Conservation (phyloP, 2,888 invertebrate species). For the Morinoia aosen region DNA sequence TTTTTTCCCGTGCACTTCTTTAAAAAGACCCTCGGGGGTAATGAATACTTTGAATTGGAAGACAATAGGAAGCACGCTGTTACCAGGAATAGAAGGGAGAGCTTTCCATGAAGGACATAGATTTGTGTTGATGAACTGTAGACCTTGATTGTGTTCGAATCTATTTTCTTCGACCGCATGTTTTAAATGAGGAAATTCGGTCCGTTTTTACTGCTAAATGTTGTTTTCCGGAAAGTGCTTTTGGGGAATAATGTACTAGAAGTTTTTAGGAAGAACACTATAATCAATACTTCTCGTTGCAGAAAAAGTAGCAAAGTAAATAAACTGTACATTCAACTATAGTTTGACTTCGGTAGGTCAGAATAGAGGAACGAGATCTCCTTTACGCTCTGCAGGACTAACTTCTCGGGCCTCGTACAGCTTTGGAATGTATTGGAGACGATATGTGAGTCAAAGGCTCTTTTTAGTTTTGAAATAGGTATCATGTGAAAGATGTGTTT, state of each 20-base stretch:
- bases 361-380: background rate
- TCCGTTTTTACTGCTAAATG: background rate
- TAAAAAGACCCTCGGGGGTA: background rate
- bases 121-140: background rate
- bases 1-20: background rate
- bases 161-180: background rate
- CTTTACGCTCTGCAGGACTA: too few relatives aligned
- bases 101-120: background rate
- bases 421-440: too few relatives aligned
- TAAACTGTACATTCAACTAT: background rate
- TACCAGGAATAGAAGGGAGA: background rate
- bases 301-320: background rate
- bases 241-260: background rate
- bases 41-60: background rate
- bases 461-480: too few relatives aligned
- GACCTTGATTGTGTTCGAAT: background rate
- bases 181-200: background rate
- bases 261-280: background rate
- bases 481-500: too few relatives aligned
- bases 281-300: too few relatives aligned
- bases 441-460: too few relatives aligned
- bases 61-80: background rate
- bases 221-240: background rate
- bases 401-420: too few relatives aligned
- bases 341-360: background rate